phyloP scores from a whole-genome alignment of 2,888 invertebrate genomes.

The Eugnorisma glareosa region DNA sequence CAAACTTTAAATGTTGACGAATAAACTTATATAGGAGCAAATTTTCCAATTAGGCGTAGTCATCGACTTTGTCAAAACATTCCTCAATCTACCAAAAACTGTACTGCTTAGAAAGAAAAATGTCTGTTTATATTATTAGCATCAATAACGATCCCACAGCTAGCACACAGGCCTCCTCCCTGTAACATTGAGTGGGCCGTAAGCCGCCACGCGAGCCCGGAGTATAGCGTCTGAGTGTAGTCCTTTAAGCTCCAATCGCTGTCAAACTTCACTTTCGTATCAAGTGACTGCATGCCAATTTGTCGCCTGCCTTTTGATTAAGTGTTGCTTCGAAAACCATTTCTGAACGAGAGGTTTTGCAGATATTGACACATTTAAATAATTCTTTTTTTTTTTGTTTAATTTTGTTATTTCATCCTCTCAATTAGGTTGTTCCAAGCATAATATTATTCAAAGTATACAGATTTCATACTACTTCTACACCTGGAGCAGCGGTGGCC shows the following conservation, averaged over 20 bases:
- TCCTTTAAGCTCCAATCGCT: conserved; percentile 9
- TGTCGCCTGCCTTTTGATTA: conserved; percentile 12
- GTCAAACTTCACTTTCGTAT: conserved; percentile 16
- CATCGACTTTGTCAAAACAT: background rate
- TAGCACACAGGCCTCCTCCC: background rate
- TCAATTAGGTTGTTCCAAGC: background rate
- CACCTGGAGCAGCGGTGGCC: no score
- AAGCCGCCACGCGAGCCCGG: background rate
- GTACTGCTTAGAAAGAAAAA: background rate
- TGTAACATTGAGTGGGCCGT: background rate
- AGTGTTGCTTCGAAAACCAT: background rate
- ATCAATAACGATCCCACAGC: background rate
- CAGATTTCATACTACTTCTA: background rate
- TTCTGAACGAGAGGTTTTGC: background rate
- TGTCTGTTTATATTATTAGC: background rate
- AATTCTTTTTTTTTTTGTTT: background rate
- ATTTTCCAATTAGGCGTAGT: background rate
- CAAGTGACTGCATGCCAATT: conserved; percentile 15
- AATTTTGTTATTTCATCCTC: background rate
- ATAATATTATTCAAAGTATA: background rate
- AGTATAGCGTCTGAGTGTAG: background rate
- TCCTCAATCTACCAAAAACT: background rate
- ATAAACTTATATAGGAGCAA: background rate
- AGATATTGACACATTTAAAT: background rate
- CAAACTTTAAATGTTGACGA: conserved; percentile 37